Evolutionary conservation across 2,113 vertebrate genomes (phyloP).

Genomic region (Oncorhynchus clarkii): DNA sequence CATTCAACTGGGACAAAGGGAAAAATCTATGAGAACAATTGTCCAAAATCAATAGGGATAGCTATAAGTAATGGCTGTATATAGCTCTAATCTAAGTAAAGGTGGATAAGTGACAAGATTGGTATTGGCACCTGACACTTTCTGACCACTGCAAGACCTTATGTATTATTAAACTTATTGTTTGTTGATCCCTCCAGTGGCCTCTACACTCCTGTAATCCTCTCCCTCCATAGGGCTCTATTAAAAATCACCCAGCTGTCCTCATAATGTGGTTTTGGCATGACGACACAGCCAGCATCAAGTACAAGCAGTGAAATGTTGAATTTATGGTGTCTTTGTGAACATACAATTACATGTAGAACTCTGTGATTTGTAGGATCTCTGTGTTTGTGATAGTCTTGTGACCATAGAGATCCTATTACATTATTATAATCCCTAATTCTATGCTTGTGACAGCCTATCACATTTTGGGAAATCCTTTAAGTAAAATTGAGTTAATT

Average conservation of each 20-base stretch:
- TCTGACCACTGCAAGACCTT: slow-evolving; percentile 44
- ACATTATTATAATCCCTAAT: too few species aligned
- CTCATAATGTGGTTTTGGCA: neutral
- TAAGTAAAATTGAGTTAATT: neutral
- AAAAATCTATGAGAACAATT: slow-evolving; percentile 44
- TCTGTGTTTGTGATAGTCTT: too few species aligned
- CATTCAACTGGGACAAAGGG: slow-evolving; percentile 20
- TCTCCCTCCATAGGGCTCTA: neutral
- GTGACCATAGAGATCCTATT: too few species aligned
- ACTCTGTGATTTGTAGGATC: too few species aligned
- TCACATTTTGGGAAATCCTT: neutral
- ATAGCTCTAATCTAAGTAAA: slow-evolving; percentile 27
- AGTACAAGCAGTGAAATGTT: neutral
- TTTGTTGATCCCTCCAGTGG: slow-evolving; percentile 33
- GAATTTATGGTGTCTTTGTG: too few species aligned
- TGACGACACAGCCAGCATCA: neutral
- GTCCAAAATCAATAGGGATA: slow-evolving; percentile 25
- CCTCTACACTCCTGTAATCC: neutral
- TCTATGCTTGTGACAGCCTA: neutral
- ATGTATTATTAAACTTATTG: slow-evolving; percentile 66
- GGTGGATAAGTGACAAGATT: slow-evolving; percentile 52
- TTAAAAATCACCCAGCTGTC: neutral
- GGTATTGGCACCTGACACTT: slow-evolving; percentile 53
- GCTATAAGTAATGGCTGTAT: neutral
- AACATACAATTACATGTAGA: too few species aligned